Evolutionary conservation across 2,888 invertebrate species (phyloP).

Genomic region (Trissoscelio sp.): DNA sequence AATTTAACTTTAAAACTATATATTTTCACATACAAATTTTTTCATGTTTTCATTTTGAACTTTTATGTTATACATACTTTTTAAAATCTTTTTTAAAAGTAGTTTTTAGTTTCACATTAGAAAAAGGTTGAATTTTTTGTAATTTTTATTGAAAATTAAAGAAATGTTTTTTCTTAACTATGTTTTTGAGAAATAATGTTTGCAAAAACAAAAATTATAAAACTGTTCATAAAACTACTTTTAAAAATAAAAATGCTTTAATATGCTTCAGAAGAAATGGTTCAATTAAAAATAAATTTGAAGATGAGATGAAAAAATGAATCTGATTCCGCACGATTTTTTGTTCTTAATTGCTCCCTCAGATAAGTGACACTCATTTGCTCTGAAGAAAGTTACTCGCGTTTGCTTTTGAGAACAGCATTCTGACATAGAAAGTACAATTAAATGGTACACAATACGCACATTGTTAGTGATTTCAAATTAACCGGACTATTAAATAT

Average conservation of each 20-base stretch:
- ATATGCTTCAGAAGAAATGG: background rate
- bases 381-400: slow-evolving; percentile 63
- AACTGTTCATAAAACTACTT: no score
- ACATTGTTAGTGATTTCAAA: slow-evolving; percentile 52
- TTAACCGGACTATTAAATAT: slow-evolving; percentile 58
- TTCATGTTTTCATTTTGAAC: no score
- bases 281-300: background rate
- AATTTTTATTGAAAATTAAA: no score
- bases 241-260: no score
- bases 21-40: no score
- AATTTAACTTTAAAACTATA: no score
- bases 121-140: no score
- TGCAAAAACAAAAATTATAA: background rate
- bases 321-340: slow-evolving; percentile 29
- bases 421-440: slow-evolving; percentile 68
- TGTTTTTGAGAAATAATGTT: no score
- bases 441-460: slow-evolving; percentile 56
- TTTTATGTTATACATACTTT: no score
- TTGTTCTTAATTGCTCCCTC: slow-evolving; percentile 46
- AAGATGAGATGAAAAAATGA: slow-evolving; percentile 8
- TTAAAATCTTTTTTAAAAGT: no score
- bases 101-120: no score
- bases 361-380: slow-evolving; percentile 61
- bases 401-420: slow-evolving; percentile 60
- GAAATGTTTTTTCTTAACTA: no score